Conservation (phyloP, 2,797 vertebrate genomes). For the Sebastes variabilis region DNA sequence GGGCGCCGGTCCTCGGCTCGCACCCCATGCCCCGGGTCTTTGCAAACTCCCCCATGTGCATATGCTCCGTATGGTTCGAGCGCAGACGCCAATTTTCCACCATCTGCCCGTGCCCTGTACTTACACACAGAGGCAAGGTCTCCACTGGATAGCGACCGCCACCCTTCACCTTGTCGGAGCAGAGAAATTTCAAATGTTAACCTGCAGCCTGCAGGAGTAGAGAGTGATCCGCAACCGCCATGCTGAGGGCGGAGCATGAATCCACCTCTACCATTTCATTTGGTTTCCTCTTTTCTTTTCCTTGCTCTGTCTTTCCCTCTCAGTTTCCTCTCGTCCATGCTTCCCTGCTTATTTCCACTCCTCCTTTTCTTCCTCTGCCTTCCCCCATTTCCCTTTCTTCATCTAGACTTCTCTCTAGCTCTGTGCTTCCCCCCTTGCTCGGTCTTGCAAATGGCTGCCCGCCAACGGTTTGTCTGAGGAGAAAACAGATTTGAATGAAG, state of each 20-base stretch:
- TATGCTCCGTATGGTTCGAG: constrained; percentile 82
- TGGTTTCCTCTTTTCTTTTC: background rate
- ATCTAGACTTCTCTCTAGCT: constrained; percentile 22
- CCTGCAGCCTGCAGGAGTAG: constrained; percentile 38
- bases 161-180: constrained; percentile 69
- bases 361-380: constrained; percentile 4
- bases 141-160: constrained; percentile 57
- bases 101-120: constrained; percentile 79
- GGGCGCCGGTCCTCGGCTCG: constrained; percentile 67
- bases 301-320: background rate
- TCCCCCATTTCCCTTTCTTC: constrained; percentile 30
- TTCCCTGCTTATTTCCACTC: constrained; percentile 19
- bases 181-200: constrained; percentile 63
- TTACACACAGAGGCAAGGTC: constrained; percentile 73
- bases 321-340: constrained; percentile 36
- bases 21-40: constrained; percentile 72
- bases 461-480: constrained; percentile 70
- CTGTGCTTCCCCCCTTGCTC: constrained; percentile 48
- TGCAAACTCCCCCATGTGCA: constrained; percentile 80
- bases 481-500: constrained; percentile 73
- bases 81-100: constrained; percentile 80
- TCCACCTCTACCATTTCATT: constrained; percentile 29
- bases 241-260: constrained; percentile 9
- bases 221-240: constrained; percentile 25
- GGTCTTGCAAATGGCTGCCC: constrained; percentile 71